Evolutionary conservation across 1,140 invertebrate species (phyloP), one percentile per base, ranked within the genome.

Genomic region (Pseudomyrmex concolor): DNA sequence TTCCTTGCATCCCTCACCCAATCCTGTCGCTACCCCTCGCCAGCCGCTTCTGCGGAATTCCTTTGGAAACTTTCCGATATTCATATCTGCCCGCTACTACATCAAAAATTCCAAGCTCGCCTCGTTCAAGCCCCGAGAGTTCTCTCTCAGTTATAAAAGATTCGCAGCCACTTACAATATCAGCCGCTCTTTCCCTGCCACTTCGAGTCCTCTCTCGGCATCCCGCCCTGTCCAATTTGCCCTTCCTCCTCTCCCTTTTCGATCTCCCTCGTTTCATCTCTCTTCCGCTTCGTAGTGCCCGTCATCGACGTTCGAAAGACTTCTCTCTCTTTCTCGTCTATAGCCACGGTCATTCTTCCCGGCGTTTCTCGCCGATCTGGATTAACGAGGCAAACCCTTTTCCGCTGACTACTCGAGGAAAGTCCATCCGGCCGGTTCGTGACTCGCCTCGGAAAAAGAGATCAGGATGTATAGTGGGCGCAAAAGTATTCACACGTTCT

Each of bases 1-100:
- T 68, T 55, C 55, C 22, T 43, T 13, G n/a, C 17, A 76, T 68
- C 77, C 15, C 12, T 73, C 7, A 54, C 81, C 66, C 51, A 34
- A 50, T 19, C 43, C 62, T 34, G 34, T 73, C 78, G 68, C 51
- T 43, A 59, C 55, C 54, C 34, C 62, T 34, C 43, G n/a, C 34
- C 25, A 51, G 43, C 73, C 64, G 34, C 80, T 88, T 76, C 45
- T 57, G 72, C 51, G 90, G 91, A 93, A 93, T 93, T 91, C 93
- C 92, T 93, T 92, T 93, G 91, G 91, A 87, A 93, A 93, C 91
- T 93, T 93, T 93, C 90, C 91, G 92, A 93, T 93, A 93, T 93
- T 93, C 92, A 93, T 93, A 93, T 93, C 92, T 89, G 91, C 84
- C 89, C 90, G 90, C 89, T 92, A 91, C 91, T 92, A 91, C 92